phyloP scores from a whole-genome alignment of 2,797 vertebrate genomes.

The Amniataba percoides region DNA sequence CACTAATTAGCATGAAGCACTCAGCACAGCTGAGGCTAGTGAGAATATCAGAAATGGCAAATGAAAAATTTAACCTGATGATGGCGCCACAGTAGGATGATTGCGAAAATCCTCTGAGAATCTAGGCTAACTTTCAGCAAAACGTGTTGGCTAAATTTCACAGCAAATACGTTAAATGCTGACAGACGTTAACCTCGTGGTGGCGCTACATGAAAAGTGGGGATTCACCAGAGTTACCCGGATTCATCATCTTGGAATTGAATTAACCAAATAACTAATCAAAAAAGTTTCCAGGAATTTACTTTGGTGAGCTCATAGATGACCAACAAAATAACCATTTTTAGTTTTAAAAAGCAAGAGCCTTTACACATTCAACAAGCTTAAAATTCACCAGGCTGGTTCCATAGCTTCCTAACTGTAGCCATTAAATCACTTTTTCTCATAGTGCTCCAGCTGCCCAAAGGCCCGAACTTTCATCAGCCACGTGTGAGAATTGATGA shows the following conservation, averaged over 20 bases:
- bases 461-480: slow-evolving; percentile 21
- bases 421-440: slow-evolving; percentile 21
- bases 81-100: neutral
- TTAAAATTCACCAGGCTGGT: neutral
- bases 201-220: neutral
- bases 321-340: neutral
- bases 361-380: neutral
- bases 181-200: neutral
- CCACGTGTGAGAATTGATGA: slow-evolving; percentile 45
- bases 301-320: neutral
- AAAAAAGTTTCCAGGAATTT: no score
- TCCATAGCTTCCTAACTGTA: neutral
- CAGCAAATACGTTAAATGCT: neutral
- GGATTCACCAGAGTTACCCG: neutral
- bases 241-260: neutral
- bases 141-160: neutral
- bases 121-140: no score
- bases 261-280: no score
- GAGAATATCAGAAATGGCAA: neutral
- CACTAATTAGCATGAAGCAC: neutral
- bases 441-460: slow-evolving; percentile 3
- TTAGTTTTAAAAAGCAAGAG: neutral
- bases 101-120: no score
- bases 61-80: neutral
- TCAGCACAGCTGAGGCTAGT: neutral